Conservation (phyloP, 2,797 vertebrate genomes). For the Sebastes steindachneri region DNA sequence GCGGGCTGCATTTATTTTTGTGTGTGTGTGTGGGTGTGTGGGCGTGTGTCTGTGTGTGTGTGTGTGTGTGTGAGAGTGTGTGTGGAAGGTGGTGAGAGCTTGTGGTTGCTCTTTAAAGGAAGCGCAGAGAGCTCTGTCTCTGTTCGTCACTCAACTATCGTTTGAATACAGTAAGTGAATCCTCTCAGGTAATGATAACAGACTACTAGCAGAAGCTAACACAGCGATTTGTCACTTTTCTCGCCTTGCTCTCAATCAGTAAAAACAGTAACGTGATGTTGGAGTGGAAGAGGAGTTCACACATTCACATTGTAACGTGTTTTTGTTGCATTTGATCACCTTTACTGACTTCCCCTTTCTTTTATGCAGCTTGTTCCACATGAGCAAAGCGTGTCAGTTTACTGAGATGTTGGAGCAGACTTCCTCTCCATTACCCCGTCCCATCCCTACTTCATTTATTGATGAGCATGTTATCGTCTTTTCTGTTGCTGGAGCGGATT, state of each 20-base stretch:
- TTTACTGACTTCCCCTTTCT: background rate
- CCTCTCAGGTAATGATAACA: background rate
- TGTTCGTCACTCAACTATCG: background rate
- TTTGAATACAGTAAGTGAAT: background rate
- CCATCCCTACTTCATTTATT: constrained; percentile 50
- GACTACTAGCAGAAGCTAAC: background rate
- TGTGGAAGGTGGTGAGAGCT: constrained; percentile 5
- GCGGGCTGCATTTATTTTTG: constrained; percentile 2
- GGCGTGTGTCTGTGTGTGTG: background rate
- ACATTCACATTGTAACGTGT: background rate
- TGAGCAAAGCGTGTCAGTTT: background rate
- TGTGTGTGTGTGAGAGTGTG: background rate
- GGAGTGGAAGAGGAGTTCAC: background rate
- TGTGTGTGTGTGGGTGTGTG: background rate
- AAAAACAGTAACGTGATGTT: background rate
- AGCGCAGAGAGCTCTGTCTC: constrained; percentile 13
- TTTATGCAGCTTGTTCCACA: background rate
- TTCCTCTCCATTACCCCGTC: constrained; percentile 38
- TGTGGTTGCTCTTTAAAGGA: constrained; percentile 35
- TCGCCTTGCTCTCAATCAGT: background rate
- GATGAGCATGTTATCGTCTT: constrained; percentile 37
- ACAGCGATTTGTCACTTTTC: background rate
- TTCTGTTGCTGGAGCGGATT: constrained; percentile 13
- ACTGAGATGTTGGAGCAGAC: background rate
- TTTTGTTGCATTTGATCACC: background rate